A percentile compares a stretch with the other conserved stretches of the same genome.
Evolutionary conservation across 2,888 invertebrate species (phyloP).

Genomic region (Mesorhabditis spiculigera): DNA sequence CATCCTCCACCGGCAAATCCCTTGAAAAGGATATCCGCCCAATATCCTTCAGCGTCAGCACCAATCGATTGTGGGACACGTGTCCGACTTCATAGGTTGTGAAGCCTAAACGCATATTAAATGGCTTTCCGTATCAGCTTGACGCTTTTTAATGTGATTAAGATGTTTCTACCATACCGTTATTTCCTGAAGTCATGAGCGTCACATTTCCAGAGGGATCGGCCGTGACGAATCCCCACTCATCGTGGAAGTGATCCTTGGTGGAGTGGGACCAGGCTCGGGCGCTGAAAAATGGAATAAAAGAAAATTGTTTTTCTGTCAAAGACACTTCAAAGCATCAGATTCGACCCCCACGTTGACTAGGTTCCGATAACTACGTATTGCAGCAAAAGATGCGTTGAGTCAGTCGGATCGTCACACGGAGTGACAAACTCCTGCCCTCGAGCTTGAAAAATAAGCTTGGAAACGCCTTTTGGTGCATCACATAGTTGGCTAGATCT

Average conservation of each 20-base stretch:
- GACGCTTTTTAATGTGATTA: slow-evolving; percentile 6
- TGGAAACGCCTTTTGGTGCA: no score
- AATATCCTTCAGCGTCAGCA: slow-evolving; percentile 57
- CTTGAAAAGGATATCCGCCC: slow-evolving; percentile 58
- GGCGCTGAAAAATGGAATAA: slow-evolving; percentile 41
- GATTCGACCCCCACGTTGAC: no score
- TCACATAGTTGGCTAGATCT: no score
- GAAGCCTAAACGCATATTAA: slow-evolving; percentile 46
- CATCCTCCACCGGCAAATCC: slow-evolving; percentile 59
- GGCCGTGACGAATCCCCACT: slow-evolving; percentile 58
- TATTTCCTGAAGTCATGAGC: slow-evolving; percentile 59
- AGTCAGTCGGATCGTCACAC: no score
- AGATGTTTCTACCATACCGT: slow-evolving; percentile 37
- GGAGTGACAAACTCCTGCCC: no score
- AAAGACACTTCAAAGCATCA: no score
- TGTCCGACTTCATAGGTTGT: slow-evolving; percentile 59
- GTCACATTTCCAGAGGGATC: slow-evolving; percentile 57
- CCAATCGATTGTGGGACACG: slow-evolving; percentile 50
- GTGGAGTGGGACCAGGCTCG: slow-evolving; percentile 59
- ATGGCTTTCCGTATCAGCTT: slow-evolving; percentile 9
- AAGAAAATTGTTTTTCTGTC: no score
- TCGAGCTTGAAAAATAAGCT: no score
- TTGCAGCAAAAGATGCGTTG: no score
- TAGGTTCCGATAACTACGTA: no score
- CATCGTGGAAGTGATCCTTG: slow-evolving; percentile 59